A percentile compares a stretch with the other conserved stretches of the same genome.
Conservation (phyloP, 2,888 invertebrate species). For the Caenorhabditis macrosperma region DNA sequence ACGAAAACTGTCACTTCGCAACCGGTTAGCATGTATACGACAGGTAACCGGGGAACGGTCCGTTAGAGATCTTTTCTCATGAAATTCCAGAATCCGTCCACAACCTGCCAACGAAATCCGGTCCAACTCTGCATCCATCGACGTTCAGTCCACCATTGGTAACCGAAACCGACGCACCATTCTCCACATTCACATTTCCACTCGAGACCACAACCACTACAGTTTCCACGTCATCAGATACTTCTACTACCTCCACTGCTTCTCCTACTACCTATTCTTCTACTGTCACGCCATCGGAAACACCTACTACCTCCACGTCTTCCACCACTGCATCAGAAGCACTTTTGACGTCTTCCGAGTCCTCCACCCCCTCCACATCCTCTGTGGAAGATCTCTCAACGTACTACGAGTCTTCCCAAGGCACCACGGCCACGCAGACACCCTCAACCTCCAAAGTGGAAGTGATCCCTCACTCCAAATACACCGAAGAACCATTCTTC, state of each 20-base stretch:
- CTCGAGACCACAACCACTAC: too few relatives aligned
- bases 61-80: too few relatives aligned
- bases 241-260: conserved; percentile 3
- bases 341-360: background rate
- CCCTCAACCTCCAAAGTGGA: conserved; percentile 22
- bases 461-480: conserved; percentile 42
- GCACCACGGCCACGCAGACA: conserved; percentile 14
- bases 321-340: background rate
- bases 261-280: background rate
- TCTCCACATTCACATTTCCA: conserved; percentile 20
- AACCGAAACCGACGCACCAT: conserved; percentile 23
- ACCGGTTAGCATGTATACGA: conserved; percentile 27
- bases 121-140: conserved; percentile 41
- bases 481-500: conserved; percentile 61
- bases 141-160: conserved; percentile 58
- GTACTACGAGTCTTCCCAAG: conserved; percentile 5
- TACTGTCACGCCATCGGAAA: background rate
- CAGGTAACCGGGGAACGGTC: conserved; percentile 21
- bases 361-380: background rate
- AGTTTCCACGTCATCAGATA: conserved; percentile 6
- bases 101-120: conserved; percentile 48
- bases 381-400: background rate
- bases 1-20: conserved; percentile 26
- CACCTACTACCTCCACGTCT: background rate
- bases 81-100: conserved; percentile 42